Evolutionary conservation across 1,140 invertebrate genomes (phyloP).

Genomic region (Ceratina japonica): DNA sequence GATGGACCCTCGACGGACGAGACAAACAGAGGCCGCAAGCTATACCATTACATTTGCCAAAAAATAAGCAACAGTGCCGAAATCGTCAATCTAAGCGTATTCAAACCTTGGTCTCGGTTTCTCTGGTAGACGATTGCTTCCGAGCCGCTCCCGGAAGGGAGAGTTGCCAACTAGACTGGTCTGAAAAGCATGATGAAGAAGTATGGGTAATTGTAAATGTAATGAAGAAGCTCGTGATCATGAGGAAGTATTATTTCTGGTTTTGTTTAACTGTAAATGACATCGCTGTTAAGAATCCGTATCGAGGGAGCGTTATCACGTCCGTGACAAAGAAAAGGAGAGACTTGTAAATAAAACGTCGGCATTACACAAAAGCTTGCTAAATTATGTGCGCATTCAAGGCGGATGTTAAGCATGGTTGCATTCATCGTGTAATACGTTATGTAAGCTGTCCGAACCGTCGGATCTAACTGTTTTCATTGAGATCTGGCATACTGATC

Average conservation of each 20-base stretch:
- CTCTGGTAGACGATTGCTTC: conserved; percentile 91
- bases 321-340: conserved; percentile 34
- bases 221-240: conserved; percentile 57
- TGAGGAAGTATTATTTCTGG: conserved; percentile 54
- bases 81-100: conserved; percentile 64
- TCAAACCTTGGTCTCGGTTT: conserved; percentile 90
- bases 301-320: conserved; percentile 28
- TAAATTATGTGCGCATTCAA: conserved; percentile 63
- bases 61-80: conserved; percentile 57
- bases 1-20: conserved; percentile 44
- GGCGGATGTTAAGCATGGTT: conserved; percentile 64
- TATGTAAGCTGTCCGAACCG: conserved; percentile 56
- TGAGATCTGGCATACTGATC: conserved; percentile 13
- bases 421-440: conserved; percentile 56
- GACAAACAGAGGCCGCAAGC: conserved; percentile 42
- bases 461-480: conserved; percentile 32
- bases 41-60: conserved; percentile 45
- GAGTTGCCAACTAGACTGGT: conserved; percentile 84
- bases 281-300: conserved; percentile 43
- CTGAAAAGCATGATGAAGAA: conserved; percentile 74
- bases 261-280: conserved; percentile 50
- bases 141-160: conserved; percentile 91
- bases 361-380: conserved; percentile 62
- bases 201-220: conserved; percentile 60
- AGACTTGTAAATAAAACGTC: conserved; percentile 52